A percentile compares a stretch with the other conserved stretches of the same genome.
Evolutionary conservation across 2,113 vertebrate genomes (phyloP).

Genomic region (Oryctolagus cuniculus): DNA sequence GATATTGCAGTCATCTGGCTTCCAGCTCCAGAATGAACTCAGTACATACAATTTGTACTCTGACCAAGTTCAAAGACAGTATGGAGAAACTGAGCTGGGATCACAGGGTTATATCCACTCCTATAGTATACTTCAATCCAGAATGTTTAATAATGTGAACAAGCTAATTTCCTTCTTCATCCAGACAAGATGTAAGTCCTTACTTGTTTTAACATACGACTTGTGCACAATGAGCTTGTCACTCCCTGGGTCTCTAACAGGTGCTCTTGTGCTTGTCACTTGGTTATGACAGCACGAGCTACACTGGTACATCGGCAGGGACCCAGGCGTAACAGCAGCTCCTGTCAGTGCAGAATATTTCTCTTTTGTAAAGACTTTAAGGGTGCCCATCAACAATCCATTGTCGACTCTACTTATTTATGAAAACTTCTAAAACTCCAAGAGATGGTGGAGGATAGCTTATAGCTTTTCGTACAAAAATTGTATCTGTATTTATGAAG

Average conservation of each 20-base stretch:
- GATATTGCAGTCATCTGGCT: neutral
- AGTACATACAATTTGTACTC: neutral
- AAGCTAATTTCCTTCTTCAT: neutral
- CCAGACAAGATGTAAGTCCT: neutral
- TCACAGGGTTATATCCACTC: neutral
- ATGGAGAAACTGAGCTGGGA: neutral
- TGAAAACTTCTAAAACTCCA: neutral
- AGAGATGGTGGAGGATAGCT: neutral
- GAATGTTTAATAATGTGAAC: neutral
- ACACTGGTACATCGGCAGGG: rapidly evolving
- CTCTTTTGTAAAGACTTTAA: neutral
- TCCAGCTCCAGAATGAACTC: neutral
- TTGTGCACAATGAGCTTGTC: neutral
- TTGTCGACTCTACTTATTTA: neutral
- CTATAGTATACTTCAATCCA: neutral
- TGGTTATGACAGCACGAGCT: neutral
- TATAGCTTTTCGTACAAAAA: neutral
- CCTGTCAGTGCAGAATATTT: neutral
- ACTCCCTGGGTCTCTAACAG: neutral
- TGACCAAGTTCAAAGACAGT: neutral
- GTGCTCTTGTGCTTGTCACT: neutral
- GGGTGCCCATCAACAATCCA: neutral
- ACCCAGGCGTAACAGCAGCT: neutral
- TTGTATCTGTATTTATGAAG: neutral
- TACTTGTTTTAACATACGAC: neutral